A percentile compares a stretch with the other conserved stretches of the same genome.
Conservation (phyloP, 2,113 vertebrate species). For the Gracilinanus agilis region DNA sequence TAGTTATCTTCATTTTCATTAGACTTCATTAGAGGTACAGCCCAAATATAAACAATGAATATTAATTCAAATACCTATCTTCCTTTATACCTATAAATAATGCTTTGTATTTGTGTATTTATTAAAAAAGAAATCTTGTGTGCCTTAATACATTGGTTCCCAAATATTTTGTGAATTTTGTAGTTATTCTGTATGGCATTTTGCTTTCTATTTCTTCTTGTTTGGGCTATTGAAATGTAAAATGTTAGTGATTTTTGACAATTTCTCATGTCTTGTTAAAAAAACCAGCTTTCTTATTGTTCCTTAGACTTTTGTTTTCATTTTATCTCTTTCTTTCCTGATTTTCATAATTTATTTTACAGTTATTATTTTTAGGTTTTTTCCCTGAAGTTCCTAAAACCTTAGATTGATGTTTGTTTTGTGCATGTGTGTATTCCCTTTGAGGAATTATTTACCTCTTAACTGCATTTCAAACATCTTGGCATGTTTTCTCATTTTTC, state of each 20-base stretch:
- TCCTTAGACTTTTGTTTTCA: not conserved
- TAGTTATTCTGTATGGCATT: not conserved
- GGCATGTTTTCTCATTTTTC: not conserved
- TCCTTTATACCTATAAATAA: not conserved
- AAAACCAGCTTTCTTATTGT: not conserved
- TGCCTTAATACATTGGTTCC: not conserved
- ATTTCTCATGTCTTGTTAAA: not conserved
- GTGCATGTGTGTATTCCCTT: not conserved
- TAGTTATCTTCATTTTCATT: not conserved
- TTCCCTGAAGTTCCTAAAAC: not conserved
- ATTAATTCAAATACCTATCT: not conserved
- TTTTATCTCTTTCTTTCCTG: not conserved
- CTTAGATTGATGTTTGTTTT: not conserved
- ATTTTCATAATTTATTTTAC: not conserved
- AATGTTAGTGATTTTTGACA: not conserved
- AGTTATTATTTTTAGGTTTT: not conserved
- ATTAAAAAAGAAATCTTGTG: not conserved
- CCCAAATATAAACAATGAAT: not conserved
- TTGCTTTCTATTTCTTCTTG: not conserved
- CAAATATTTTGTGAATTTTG: not conserved
- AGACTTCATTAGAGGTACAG: not conserved
- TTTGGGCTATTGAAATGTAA: not conserved
- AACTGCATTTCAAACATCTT: not conserved
- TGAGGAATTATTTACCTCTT: not conserved
- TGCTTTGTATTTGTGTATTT: not conserved